Conservation (phyloP, 2,888 invertebrate species). For the Eupithecia tripunctaria region DNA sequence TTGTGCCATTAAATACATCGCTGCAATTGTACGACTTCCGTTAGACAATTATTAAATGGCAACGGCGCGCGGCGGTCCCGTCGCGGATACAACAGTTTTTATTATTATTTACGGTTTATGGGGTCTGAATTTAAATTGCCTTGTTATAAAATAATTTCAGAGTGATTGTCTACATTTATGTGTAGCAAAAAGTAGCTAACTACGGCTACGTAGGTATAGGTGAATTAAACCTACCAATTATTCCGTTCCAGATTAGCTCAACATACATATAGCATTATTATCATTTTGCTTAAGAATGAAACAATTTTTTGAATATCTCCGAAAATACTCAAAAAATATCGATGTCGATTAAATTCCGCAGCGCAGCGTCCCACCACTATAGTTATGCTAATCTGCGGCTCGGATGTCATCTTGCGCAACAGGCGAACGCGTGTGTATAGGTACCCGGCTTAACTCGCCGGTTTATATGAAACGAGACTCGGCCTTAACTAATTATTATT, state of each 20-base stretch:
- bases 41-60: conserved; percentile 53
- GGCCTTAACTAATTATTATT: conserved; percentile 49
- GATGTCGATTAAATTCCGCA: conserved; percentile 21
- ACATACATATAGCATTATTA: neutral
- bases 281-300: neutral
- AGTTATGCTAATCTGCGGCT: conserved; percentile 78
- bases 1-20: conserved; percentile 65
- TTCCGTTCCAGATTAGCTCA: neutral
- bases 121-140: conserved; percentile 24
- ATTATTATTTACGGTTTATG: conserved; percentile 26
- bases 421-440: conserved; percentile 70
- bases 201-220: neutral
- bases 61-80: conserved; percentile 34
- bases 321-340: neutral
- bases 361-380: conserved; percentile 59
- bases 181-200: neutral
- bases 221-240: neutral
- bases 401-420: conserved; percentile 82
- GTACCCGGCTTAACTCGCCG: conserved; percentile 69
- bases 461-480: conserved; percentile 66
- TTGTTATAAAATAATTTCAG: conserved; percentile 11
- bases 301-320: neutral
- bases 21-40: conserved; percentile 63
- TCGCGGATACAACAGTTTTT: conserved; percentile 32
- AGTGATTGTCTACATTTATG: neutral